Conservation (phyloP, 2,113 vertebrate species). For the Sarotherodon lohbergeri region DNA sequence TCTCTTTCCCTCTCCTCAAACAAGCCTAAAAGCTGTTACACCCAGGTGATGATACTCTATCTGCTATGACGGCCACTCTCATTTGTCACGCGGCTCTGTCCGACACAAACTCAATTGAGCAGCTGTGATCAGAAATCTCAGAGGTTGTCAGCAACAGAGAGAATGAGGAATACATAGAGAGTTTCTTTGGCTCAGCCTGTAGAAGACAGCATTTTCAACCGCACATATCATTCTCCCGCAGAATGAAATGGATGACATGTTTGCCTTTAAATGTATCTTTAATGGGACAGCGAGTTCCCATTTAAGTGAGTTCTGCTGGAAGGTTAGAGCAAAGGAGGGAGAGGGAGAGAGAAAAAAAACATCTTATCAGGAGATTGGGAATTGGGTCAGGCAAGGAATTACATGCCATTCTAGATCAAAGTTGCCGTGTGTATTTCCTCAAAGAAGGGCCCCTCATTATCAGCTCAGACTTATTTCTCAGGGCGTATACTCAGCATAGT, state of each 20-base stretch:
- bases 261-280: slow-evolving; percentile 61
- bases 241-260: slow-evolving; percentile 57
- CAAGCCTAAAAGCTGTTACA: slow-evolving; percentile 23
- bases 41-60: slow-evolving; percentile 57
- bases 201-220: slow-evolving; percentile 3
- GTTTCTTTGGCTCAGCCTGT: slow-evolving; percentile 4
- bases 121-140: slow-evolving; percentile 58
- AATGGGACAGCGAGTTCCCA: slow-evolving; percentile 54
- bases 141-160: slow-evolving; percentile 28
- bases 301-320: slow-evolving; percentile 45
- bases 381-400: slow-evolving; percentile 70
- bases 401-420: slow-evolving; percentile 70
- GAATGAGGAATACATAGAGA: not conserved
- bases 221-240: slow-evolving; percentile 16
- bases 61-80: slow-evolving; percentile 43
- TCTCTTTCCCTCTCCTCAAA: not conserved
- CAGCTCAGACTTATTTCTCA: slow-evolving; percentile 49
- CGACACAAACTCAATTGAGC: slow-evolving; percentile 53
- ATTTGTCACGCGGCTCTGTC: slow-evolving; percentile 50
- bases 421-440: slow-evolving; percentile 61
- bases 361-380: slow-evolving; percentile 67
- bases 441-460: slow-evolving; percentile 57
- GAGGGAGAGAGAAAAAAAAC: slow-evolving; percentile 7
- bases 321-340: slow-evolving; percentile 29
- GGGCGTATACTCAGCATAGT: slow-evolving; percentile 5